Evolutionary conservation across 2,113 vertebrate genomes (phyloP), one percentile per base, ranked within the genome.

Genomic region (Sminthopsis crassicaudata): DNA sequence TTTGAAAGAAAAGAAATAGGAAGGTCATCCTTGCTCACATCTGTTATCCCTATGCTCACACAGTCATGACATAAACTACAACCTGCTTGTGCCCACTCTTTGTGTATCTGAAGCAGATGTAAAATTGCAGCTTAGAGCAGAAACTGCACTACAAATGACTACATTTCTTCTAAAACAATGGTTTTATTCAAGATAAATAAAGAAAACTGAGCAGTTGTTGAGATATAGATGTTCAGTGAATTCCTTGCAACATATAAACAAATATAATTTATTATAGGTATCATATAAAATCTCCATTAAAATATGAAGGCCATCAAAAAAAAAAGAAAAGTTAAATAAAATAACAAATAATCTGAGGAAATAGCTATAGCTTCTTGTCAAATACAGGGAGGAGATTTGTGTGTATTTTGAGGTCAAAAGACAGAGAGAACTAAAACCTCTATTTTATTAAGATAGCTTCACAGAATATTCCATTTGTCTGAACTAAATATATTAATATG

Each of bases 401-500:
- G 1, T 55, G 25, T 55, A 36, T 50, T 14, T 10, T 53, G 11
- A 91, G 8, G 48, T 30, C 48, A 26, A 50, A 51, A 90, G 89
- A 16, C 46, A 50, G 89, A 50, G 51, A 36, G 60, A 96, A 93
- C 96, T n/a, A 12, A 94, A 89, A 11, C 25, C 36, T 93, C 22
- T 92, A 30, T 89, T n/a, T 26, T 91, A 60, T 91, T 90, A 92
- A 96, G 96, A 48, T 93, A 90, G 52, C 14, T 90, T 91, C 67
- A 91, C 7, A 36, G 60, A 53, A 2, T 84, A 92, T 2, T 92
- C 12, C 46, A 55, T 46, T 90, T 93, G 55, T 93, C 52, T 94
- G 94, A 95, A 97, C 93, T 91, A 96, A 54, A 0, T 55, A 25
- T 90, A 92, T 48, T 46, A 94, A 92, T 93, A 67, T 92, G 8